These are phyloP conservation scores for Prionailurus viverrinus DNA, from an alignment of 2,113 vertebrate genomes.

Conservation along the genomic window DNA sequence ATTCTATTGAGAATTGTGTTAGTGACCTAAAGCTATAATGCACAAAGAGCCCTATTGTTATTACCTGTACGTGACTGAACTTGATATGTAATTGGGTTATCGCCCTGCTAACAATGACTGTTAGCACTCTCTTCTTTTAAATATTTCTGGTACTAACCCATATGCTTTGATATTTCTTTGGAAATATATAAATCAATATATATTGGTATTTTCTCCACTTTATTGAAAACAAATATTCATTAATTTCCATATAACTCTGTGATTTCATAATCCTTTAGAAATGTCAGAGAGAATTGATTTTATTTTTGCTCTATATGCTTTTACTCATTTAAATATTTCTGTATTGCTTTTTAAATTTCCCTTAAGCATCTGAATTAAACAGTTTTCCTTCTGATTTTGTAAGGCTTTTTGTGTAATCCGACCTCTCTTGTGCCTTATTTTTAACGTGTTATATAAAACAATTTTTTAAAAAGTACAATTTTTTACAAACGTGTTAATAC, in stretches of 20 bases:
- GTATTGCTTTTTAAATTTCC: conserved; percentile 45
- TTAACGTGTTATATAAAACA: neutral
- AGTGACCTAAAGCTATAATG: conserved; percentile 48
- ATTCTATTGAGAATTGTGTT: conserved; percentile 37
- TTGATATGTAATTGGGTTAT: conserved; percentile 25
- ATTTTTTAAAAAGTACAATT: neutral
- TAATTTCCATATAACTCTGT: neutral
- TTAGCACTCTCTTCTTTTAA: neutral
- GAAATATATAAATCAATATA: conserved; percentile 11
- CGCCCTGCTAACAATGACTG: conserved; percentile 17
- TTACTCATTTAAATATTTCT: conserved; percentile 42
- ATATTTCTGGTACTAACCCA: neutral
- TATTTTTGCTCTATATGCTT: neutral
- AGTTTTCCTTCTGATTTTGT: conserved; percentile 30
- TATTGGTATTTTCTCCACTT: neutral
- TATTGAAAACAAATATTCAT: neutral
- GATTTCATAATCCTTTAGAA: conserved; percentile 9
- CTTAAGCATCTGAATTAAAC: neutral
- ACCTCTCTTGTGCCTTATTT: conserved; percentile 7
- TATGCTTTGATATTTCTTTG: conserved; percentile 32
- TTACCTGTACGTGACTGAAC: conserved; percentile 9
- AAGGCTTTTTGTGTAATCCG: neutral
- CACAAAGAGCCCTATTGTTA: conserved; percentile 41
- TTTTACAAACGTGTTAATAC: conserved; percentile 4
- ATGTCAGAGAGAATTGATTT: neutral